Evolutionary conservation across 2,797 vertebrate species (phyloP).

Genomic region (Danio aesculapii): DNA sequence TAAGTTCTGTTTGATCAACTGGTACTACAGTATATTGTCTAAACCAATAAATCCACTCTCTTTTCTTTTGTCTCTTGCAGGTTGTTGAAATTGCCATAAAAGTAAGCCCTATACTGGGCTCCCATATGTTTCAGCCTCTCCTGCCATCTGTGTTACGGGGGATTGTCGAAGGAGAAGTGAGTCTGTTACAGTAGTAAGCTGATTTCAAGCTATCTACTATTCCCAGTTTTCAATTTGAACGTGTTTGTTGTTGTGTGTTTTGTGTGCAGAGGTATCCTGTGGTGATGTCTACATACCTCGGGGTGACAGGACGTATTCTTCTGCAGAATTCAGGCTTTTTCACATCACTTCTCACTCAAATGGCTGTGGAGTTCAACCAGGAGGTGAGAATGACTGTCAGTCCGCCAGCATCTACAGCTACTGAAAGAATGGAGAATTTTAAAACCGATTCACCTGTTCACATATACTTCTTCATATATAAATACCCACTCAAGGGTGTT

Average conservation of each 20-base stretch:
- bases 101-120: slow-evolving; percentile 89
- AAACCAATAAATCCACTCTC: neutral
- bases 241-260: slow-evolving; percentile 50
- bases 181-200: slow-evolving; percentile 46
- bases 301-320: slow-evolving; percentile 90
- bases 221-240: slow-evolving; percentile 3
- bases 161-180: slow-evolving; percentile 94
- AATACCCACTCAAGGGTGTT: too few relatives aligned
- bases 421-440: neutral
- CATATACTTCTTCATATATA: neutral
- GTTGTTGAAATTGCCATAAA: slow-evolving; percentile 95
- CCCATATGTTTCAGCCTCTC: slow-evolving; percentile 93
- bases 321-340: slow-evolving; percentile 94
- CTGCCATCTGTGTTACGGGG: slow-evolving; percentile 90
- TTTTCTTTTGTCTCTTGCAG: slow-evolving; percentile 71
- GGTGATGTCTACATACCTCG: slow-evolving; percentile 96
- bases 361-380: slow-evolving; percentile 88
- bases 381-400: slow-evolving; percentile 79
- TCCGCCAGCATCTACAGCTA: neutral
- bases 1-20: too few relatives aligned
- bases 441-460: neutral
- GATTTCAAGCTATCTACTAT: neutral
- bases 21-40: neutral
- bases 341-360: slow-evolving; percentile 90
- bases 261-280: slow-evolving; percentile 88